These are phyloP conservation scores for Microctenopoma steveboyesi DNA, from an alignment of 2,797 vertebrate species.

Conservation along the genomic window DNA sequence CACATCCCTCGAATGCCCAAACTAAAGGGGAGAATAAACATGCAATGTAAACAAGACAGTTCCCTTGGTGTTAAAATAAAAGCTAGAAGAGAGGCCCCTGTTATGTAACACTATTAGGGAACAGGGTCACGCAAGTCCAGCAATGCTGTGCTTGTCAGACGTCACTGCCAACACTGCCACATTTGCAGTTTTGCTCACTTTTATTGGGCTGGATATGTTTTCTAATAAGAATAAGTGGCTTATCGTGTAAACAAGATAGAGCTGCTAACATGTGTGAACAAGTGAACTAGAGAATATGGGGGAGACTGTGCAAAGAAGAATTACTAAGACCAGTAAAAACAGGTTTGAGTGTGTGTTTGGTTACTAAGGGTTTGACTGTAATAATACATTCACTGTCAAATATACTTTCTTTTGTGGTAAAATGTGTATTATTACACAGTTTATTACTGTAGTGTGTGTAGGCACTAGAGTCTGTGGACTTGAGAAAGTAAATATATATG, in stretches of 20 bases:
- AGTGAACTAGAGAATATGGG: neutral
- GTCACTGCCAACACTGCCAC: slow-evolving; percentile 18
- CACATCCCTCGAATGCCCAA: neutral
- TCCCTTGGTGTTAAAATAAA: slow-evolving; percentile 49
- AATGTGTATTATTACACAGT: no score
- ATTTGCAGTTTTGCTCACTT: neutral
- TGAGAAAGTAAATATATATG: neutral
- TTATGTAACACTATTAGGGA: slow-evolving; percentile 66
- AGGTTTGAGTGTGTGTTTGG: slow-evolving; percentile 28
- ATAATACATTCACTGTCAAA: neutral
- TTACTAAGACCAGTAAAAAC: neutral
- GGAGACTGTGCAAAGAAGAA: neutral
- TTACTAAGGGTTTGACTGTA: slow-evolving; percentile 20
- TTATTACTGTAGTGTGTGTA: neutral
- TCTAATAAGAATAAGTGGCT: neutral
- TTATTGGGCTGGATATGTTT: slow-evolving; percentile 14
- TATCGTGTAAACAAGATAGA: slow-evolving; percentile 18
- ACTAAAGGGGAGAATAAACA: slow-evolving; percentile 9
- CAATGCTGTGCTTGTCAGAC: slow-evolving; percentile 21
- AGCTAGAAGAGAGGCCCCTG: slow-evolving; percentile 1
- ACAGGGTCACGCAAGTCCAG: slow-evolving; percentile 40
- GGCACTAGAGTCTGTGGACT: no score
- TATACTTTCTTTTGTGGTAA: neutral
- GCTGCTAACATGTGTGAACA: slow-evolving; percentile 12
- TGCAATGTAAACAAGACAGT: slow-evolving; percentile 18